Base-by-base conservation (phyloP, 2,888 invertebrate genomes). In the Oligia strigilis region DNA sequence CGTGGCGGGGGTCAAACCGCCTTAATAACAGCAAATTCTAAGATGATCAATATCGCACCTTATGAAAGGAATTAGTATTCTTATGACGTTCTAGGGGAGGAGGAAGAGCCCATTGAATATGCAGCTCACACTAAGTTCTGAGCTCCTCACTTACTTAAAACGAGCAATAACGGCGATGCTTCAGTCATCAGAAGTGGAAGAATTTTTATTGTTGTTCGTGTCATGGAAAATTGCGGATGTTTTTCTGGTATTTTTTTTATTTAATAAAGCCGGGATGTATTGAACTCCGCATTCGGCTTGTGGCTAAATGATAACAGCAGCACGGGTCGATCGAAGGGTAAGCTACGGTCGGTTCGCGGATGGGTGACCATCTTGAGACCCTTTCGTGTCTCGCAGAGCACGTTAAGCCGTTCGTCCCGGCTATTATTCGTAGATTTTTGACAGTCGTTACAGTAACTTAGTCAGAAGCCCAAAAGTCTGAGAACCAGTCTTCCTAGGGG, bases 51-150 rank as follows among this genome's bases (percentile, higher is more conserved):
- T 78, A 83, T 75, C 72, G 40, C 46, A 72, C 60, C 62, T 75
- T 81, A 80, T 80, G 75, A 80, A 83, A 81, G 62, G 36, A 77
- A 79, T 88, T 87, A 82, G 77, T 88, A 89, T 88, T 89, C 88
- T 55, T 43, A 75, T 58, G 55, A 52, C 84, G 87, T 86, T 23
- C 65, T 69, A 72, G 46, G 52, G 40, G 71, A 75, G 69, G 65
- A 55, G 74, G 66, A 65, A 72, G 76, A 73, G 58, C 81, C 84
- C n/a, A 89, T 87, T 88, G 60, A 78, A 87, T 87, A 88, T 88
- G 88, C 88, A 83, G 84, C 87, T 89, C 89, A 87, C 88, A 88
- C 80, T 81, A 73, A 88, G 81, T 82, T 83, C 85, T 86, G 79
- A 88, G 87, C 86, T 84, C 78, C 81, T 78, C 78, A 71, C 81